A percentile compares a stretch with the other conserved stretches of the same genome.
Evolutionary conservation across 2,113 vertebrate genomes (phyloP).

Genomic region (Vombatus ursinus): DNA sequence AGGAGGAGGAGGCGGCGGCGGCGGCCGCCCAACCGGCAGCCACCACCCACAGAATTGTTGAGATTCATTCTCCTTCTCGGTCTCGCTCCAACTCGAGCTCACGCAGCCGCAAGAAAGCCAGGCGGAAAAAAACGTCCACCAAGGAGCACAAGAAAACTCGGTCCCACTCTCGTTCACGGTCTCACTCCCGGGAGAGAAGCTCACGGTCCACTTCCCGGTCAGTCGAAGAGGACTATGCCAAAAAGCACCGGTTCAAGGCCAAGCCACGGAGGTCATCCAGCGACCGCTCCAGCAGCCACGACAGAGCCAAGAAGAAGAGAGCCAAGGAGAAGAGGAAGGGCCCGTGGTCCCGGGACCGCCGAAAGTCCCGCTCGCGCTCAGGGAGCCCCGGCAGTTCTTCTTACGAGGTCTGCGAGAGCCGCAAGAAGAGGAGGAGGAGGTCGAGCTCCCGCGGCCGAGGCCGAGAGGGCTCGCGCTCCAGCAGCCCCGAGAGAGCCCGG

Average conservation of each 20-base stretch:
- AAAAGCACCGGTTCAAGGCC: constrained; percentile 73
- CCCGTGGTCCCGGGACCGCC: constrained; percentile 83
- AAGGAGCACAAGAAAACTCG: constrained; percentile 70
- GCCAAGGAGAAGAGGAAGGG: constrained; percentile 76
- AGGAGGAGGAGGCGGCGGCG: not conserved
- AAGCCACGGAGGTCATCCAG: constrained; percentile 80
- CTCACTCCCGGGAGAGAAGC: constrained; percentile 79
- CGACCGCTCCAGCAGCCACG: constrained; percentile 83
- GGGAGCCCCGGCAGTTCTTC: constrained; percentile 83
- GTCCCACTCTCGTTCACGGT: constrained; percentile 73
- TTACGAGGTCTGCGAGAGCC: constrained; percentile 79
- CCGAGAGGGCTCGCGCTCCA: constrained; percentile 82
- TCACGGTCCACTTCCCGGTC: constrained; percentile 81
- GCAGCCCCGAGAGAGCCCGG: constrained; percentile 85
- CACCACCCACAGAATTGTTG: constrained; percentile 57
- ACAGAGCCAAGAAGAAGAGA: constrained; percentile 82
- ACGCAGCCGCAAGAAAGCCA: constrained; percentile 78
- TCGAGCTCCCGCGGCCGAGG: constrained; percentile 78
- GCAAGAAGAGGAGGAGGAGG: constrained; percentile 79
- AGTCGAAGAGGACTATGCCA: constrained; percentile 70
- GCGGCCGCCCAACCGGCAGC: not conserved
- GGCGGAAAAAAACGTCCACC: constrained; percentile 77
- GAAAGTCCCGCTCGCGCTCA: constrained; percentile 81
- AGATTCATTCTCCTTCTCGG: constrained; percentile 76
- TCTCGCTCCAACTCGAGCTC: constrained; percentile 82